Evolutionary conservation across 1,140 invertebrate species (phyloP).

Genomic region (Platyscapa corneri): DNA sequence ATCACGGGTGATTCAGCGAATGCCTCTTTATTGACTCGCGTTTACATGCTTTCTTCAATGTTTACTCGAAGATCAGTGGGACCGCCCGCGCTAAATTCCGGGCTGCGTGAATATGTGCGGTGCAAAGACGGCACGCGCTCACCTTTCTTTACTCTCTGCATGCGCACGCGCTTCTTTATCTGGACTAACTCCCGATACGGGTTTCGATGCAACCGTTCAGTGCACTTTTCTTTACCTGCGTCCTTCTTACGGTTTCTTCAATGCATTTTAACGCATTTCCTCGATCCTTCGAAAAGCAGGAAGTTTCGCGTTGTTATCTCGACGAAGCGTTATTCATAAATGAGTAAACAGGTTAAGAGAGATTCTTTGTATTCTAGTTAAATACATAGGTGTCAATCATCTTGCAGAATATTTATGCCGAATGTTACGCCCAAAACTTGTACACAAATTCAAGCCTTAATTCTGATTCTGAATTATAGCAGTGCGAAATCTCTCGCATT

Average conservation of each 20-base stretch:
- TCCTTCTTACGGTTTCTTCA: not conserved
- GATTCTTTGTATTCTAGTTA: not conserved
- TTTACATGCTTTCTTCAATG: too few species aligned
- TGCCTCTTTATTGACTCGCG: not conserved
- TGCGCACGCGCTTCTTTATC: too few species aligned
- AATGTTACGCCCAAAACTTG: not conserved
- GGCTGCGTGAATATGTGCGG: not conserved
- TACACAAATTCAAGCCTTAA: not conserved
- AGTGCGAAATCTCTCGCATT: not conserved
- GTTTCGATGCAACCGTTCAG: not conserved
- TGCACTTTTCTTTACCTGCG: not conserved
- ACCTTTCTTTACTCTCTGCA: too few species aligned
- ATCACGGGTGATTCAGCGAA: not conserved
- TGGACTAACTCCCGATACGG: not conserved
- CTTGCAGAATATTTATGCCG: not conserved
- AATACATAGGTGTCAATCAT: not conserved
- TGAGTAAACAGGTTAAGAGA: not conserved
- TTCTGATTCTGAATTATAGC: not conserved
- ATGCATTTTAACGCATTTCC: not conserved
- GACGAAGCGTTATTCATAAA: not conserved
- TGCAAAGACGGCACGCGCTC: too few species aligned
- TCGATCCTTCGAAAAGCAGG: not conserved
- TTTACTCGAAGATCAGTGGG: too few species aligned
- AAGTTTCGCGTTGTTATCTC: not conserved
- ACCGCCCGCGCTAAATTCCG: not conserved